Conservation (phyloP, 2,113 vertebrate species). For the Pygoscelis antarcticus region DNA sequence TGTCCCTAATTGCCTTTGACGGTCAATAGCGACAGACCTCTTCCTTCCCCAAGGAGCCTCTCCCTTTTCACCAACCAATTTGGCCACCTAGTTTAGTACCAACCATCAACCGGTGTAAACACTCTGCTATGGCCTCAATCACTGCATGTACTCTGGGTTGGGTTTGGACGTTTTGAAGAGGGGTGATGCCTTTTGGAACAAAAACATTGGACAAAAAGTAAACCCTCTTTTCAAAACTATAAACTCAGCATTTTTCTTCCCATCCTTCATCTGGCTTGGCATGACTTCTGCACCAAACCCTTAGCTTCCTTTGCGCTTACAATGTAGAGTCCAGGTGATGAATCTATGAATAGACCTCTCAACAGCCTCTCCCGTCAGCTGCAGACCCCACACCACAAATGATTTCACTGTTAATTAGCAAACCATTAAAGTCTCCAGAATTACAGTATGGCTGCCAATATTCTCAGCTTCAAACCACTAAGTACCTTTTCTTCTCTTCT, state of each 20-base stretch:
- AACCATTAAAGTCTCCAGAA: conserved; percentile 3
- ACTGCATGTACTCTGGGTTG: neutral
- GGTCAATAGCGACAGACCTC: accelerated
- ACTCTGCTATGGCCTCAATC: neutral
- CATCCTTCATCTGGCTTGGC: neutral
- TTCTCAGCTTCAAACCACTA: conserved; percentile 47
- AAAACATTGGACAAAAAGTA: neutral
- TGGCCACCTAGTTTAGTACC: neutral
- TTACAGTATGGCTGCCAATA: neutral
- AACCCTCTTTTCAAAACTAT: neutral
- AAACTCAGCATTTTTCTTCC: neutral
- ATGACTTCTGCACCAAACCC: neutral
- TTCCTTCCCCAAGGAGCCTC: neutral
- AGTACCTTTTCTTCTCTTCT: neutral
- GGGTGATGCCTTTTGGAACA: neutral
- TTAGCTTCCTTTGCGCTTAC: neutral
- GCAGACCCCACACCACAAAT: neutral
- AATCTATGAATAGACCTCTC: neutral
- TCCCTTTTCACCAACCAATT: neutral
- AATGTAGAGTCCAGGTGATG: neutral
- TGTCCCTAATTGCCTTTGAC: neutral
- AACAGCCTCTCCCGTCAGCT: neutral
- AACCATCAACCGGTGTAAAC: neutral
- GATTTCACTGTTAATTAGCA: conserved; percentile 15
- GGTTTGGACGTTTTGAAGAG: neutral